phyloP scores from a whole-genome alignment of 2,888 invertebrate genomes.

The Microctonus hyperodae region DNA sequence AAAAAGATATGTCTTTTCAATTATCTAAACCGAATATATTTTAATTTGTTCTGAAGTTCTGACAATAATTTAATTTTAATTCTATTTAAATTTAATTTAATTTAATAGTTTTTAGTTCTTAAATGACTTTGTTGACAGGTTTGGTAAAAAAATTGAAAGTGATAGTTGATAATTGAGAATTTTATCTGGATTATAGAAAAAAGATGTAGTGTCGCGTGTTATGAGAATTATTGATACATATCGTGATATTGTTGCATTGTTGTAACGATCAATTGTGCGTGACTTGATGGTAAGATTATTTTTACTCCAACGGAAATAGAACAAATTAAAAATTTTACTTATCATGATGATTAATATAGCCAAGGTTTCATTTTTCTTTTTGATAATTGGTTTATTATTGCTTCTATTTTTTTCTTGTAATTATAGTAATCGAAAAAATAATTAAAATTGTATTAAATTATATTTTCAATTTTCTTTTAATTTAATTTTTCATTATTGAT shows the following conservation, averaged over 20 bases:
- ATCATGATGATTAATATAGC: not conserved
- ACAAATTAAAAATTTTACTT: not conserved
- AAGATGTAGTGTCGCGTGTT: not conserved
- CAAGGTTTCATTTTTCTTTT: not conserved
- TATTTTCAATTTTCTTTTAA: not conserved
- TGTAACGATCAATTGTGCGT: not conserved
- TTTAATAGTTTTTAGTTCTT: not conserved
- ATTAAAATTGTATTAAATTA: not conserved
- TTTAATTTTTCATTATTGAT: not conserved
- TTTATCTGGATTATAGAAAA: not conserved
- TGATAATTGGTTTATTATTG: not conserved
- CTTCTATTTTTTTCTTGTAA: not conserved
- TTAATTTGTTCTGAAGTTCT: not conserved
- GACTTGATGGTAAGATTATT: not conserved
- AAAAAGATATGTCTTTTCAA: no score
- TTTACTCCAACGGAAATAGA: not conserved
- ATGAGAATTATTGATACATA: not conserved
- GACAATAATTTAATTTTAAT: no score
- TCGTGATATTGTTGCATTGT: not conserved
- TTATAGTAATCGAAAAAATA: not conserved
- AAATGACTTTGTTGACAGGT: not conserved
- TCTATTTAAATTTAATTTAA: no score
- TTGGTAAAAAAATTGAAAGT: not conserved
- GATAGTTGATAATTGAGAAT: no score
- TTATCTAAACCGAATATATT: not conserved